phyloP scores from a whole-genome alignment of 2,113 vertebrate species.

The Larimichthys crocea region DNA sequence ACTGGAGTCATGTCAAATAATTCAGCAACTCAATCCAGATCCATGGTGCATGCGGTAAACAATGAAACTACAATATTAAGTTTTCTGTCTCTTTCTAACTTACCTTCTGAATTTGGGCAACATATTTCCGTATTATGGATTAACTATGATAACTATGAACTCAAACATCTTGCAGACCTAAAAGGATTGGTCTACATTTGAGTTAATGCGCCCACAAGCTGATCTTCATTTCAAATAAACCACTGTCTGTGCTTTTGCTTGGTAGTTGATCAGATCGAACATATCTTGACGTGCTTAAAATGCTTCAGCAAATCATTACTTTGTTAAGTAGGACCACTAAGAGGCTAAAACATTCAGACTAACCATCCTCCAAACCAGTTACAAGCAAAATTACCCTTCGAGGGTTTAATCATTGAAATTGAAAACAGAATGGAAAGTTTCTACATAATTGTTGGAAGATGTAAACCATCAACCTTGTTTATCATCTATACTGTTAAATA shows the following conservation, averaged over 20 bases:
- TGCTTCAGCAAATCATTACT: background rate
- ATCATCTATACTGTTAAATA: background rate
- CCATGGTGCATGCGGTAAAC: too few species aligned
- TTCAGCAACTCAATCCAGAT: slow-evolving; percentile 20
- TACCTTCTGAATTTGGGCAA: background rate
- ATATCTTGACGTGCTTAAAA: background rate
- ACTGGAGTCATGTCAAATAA: background rate
- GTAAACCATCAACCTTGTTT: background rate
- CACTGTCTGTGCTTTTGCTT: background rate
- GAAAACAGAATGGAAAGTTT: background rate
- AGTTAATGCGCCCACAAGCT: background rate
- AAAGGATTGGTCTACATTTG: background rate
- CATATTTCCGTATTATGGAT: background rate
- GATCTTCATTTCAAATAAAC: background rate
- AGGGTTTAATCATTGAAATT: background rate
- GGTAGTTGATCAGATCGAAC: background rate
- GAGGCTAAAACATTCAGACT: background rate
- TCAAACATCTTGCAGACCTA: background rate
- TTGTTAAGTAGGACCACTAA: background rate
- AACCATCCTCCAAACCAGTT: background rate
- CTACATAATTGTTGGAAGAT: background rate
- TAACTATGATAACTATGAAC: background rate
- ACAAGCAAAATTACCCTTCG: background rate
- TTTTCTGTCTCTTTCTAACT: background rate
- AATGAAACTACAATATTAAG: background rate